Base-by-base conservation (phyloP, 2,113 vertebrate genomes). In the Scomber scombrus region DNA sequence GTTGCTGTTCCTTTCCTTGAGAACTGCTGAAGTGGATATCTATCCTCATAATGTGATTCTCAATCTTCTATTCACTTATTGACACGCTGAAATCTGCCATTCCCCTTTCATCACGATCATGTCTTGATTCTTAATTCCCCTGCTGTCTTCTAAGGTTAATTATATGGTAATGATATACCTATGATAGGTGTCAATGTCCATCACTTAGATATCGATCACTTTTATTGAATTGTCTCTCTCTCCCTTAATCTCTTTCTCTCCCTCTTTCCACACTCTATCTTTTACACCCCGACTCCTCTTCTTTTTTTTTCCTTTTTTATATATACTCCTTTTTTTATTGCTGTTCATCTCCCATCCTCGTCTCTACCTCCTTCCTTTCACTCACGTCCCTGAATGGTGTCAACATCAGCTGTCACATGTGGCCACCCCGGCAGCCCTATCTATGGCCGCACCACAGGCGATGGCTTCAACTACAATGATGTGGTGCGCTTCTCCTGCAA, bases 341-440 rank as follows among this genome's bases (percentile, higher is more conserved):
- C 21, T 47, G 49, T 34, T 75, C 18, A n/a, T 68, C 23, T 50
- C 31, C 21, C 34, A 16, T 60, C 15, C 21, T 66, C 29, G 11
- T 11, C 46, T 50, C 15, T 43, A 2, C 58, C 23, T 18, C 3
- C 15, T 13, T n/a, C 10, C 43, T 60, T 49, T 61, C 23, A 40
- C 34, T 65, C 43, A 12, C 5, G 0, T 64, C 47, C 57, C 54
- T 56, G 69, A 62, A 14, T 60, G 67, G 12, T 63, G 31, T 78
- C n/a, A 60, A 64, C 73, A 57, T 19, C 84, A 99, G 98, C 98
- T 0, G 91, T 99, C 92, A 99, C 97, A 72, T 99, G 98, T 56
- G 98, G 98, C 78, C 98, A 99, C 80, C 97, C 97, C 5, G 97
- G 98, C 2, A 99, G 97, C 81, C 97, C 98, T 13, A 98, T 99